phyloP scores from a whole-genome alignment of 2,888 invertebrate genomes.

The Perizoma affinitatum region DNA sequence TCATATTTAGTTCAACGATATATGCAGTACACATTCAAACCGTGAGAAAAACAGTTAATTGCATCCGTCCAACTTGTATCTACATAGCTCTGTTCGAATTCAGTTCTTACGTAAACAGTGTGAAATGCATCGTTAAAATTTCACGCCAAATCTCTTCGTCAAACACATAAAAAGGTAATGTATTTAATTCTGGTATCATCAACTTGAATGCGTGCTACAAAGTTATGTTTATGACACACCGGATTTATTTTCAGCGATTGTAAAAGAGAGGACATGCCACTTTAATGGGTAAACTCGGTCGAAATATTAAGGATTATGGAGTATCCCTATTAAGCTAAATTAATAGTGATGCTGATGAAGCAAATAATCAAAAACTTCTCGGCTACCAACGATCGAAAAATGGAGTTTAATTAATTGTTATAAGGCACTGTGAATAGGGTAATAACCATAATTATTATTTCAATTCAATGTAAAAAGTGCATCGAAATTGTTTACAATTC shows the following conservation, averaged over 20 bases:
- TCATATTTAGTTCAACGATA: conserved; percentile 14
- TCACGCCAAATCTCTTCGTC: conserved; percentile 25
- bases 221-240: conserved; percentile 41
- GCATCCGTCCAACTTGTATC: conserved; percentile 9
- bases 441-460: neutral
- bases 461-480: conserved; percentile 3
- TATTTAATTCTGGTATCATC: conserved; percentile 42
- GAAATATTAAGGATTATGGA: conserved; percentile 18
- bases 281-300: conserved; percentile 8
- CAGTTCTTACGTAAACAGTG: conserved; percentile 34
- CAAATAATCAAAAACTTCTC: conserved; percentile 6
- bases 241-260: conserved; percentile 44
- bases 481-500: conserved; percentile 12
- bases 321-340: conserved; percentile 8
- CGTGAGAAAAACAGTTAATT: conserved; percentile 23
- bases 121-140: conserved; percentile 30
- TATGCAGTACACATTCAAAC: conserved; percentile 7
- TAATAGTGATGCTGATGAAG: conserved; percentile 6
- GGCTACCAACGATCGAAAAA: conserved; percentile 3
- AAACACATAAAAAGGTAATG: conserved; percentile 44
- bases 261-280: conserved; percentile 42
- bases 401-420: conserved; percentile 8
- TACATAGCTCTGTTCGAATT: conserved; percentile 10
- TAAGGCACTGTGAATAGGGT: conserved; percentile 6
- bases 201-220: conserved; percentile 30